These are phyloP conservation scores for Bradypodion pumilum DNA, from an alignment of 2,797 vertebrate genomes.

Conservation along the genomic window DNA sequence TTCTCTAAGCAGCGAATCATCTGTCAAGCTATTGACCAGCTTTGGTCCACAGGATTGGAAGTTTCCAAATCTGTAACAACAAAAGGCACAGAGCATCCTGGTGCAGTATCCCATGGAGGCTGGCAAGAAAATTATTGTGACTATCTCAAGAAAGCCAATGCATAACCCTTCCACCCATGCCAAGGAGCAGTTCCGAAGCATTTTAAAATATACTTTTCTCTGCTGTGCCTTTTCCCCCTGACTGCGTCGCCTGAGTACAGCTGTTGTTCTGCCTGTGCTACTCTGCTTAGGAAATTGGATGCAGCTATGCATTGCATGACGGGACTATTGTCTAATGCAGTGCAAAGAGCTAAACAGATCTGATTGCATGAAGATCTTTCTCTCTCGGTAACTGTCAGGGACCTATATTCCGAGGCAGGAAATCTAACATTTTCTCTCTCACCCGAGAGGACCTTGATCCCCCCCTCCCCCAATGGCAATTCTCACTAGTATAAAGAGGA, in stretches of 20 bases:
- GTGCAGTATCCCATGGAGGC: not conserved
- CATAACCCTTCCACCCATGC: slow-evolving; percentile 27
- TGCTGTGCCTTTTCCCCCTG: not conserved
- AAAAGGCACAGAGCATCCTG: slow-evolving; percentile 9
- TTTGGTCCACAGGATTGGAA: slow-evolving; percentile 50
- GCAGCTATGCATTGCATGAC: slow-evolving; percentile 24
- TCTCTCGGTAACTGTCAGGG: slow-evolving; percentile 54
- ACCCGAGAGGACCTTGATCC: slow-evolving; percentile 6
- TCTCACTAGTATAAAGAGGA: not conserved
- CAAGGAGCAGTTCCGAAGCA: not conserved
- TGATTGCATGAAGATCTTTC: slow-evolving; percentile 58
- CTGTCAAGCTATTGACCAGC: slow-evolving; percentile 53
- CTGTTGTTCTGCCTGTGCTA: slow-evolving; percentile 14
- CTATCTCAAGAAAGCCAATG: not conserved
- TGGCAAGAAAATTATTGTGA: not conserved
- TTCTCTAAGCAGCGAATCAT: slow-evolving; percentile 41
- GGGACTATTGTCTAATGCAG: slow-evolving; percentile 22
- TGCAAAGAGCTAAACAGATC: slow-evolving; percentile 36
- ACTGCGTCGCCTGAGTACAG: slow-evolving; percentile 10
- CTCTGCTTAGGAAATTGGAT: slow-evolving; percentile 31
- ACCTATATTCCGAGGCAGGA: slow-evolving; percentile 44
- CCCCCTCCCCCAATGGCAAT: not conserved
- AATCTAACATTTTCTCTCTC: slow-evolving; percentile 42
- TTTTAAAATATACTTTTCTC: slow-evolving; percentile 1
- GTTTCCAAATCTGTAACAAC: slow-evolving; percentile 22